These are phyloP conservation scores for Pionites leucogaster DNA, from an alignment of 2,113 vertebrate species.

Conservation along the genomic window DNA sequence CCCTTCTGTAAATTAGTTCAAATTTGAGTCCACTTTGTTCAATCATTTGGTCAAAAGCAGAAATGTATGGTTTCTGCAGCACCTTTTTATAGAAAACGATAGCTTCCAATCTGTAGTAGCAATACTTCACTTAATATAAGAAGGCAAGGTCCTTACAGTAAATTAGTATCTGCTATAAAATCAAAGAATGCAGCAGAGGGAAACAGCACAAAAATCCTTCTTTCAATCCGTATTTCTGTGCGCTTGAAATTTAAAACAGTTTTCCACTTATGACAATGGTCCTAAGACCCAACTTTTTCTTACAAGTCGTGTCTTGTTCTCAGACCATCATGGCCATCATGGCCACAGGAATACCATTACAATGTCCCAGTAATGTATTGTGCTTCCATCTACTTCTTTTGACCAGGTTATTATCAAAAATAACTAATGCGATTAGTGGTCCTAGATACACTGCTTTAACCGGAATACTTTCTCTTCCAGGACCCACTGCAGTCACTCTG, in stretches of 20 bases:
- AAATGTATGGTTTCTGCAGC: background rate
- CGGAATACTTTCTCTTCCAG: background rate
- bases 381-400: background rate
- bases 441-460: background rate
- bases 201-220: background rate
- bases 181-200: background rate
- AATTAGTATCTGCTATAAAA: background rate
- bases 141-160: background rate
- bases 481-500: background rate
- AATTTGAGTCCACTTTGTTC: background rate
- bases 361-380: background rate
- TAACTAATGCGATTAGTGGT: background rate
- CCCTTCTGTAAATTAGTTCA: background rate
- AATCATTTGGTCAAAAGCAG: background rate
- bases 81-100: background rate
- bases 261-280: background rate
- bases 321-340: background rate
- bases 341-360: background rate
- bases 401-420: background rate
- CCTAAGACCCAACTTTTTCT: background rate
- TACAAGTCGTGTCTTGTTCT: background rate
- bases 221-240: background rate
- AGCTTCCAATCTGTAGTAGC: background rate
- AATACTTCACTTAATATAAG: background rate
- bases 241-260: background rate